Percentiles rank a stretch among this genome's conserved stretches.
Conservation (phyloP, 2,888 invertebrate genomes). For the Iselma pallidipennis region DNA sequence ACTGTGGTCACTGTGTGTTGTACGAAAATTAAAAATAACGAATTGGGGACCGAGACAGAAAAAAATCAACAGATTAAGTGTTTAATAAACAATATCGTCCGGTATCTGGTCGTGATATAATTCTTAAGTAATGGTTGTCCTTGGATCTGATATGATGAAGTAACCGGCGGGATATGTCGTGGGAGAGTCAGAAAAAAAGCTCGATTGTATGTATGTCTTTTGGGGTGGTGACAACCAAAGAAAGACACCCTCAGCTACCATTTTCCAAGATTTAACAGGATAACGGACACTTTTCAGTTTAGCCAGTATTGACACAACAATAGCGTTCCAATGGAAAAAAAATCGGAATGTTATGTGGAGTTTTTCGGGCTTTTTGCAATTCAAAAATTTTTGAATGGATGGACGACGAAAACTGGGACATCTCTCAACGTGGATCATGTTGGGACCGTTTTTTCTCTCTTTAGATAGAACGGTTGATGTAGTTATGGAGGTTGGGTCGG, state of each 20-base stretch:
- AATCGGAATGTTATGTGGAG: background rate
- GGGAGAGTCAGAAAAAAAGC: background rate
- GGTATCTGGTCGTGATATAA: background rate
- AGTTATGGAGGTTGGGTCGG: no score
- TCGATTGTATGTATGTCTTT: no score
- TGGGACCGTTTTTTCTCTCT: no score
- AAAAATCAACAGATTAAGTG: background rate
- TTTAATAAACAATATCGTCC: background rate
- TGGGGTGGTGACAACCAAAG: no score
- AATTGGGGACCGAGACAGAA: background rate
- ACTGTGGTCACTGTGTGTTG: no score
- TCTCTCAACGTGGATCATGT: no score
- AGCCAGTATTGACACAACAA: background rate
- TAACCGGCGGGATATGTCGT: background rate
- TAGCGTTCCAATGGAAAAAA: background rate
- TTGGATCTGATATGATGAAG: background rate
- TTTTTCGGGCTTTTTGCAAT: background rate
- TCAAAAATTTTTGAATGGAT: background rate
- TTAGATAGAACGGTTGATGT: no score
- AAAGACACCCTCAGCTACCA: background rate
- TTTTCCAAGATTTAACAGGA: background rate
- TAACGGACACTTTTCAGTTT: background rate
- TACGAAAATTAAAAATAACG: background rate
- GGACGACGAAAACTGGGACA: no score
- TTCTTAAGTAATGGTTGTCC: background rate